Conservation (phyloP, 30 jellyfish, hydroid and myxozoan species). For the Nemopilema nomurai region DNA sequence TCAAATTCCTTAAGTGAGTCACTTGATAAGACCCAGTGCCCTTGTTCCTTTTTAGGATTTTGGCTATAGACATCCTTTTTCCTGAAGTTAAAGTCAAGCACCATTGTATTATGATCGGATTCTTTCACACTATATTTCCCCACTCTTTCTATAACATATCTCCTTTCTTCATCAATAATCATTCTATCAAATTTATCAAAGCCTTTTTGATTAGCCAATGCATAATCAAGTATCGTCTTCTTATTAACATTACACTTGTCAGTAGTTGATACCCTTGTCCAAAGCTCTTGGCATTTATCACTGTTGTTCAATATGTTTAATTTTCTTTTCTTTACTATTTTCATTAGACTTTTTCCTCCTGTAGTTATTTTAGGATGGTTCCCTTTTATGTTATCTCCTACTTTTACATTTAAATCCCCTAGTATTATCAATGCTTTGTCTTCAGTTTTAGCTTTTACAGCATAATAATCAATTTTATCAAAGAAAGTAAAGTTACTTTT, state of each 20-base stretch:
- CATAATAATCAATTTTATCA: slow-evolving; percentile 3
- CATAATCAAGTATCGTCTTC: slow-evolving; percentile 25
- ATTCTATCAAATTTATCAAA: slow-evolving; percentile 1
- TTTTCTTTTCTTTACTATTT: slow-evolving; percentile 7
- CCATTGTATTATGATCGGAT: slow-evolving; percentile 18
- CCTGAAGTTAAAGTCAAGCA: slow-evolving; percentile 18
- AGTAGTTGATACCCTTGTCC: not conserved
- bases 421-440: slow-evolving; percentile 4
- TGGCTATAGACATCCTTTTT: not conserved
- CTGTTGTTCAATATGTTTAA: slow-evolving; percentile 4
- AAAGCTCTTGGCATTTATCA: slow-evolving; percentile 13
- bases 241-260: not conserved
- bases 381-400: slow-evolving; percentile 2
- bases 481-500: slow-evolving; percentile 1
- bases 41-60: slow-evolving; percentile 4
- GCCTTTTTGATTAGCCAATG: slow-evolving; percentile 3
- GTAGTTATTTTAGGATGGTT: not conserved
- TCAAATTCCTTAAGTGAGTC: slow-evolving; percentile 17
- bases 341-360: slow-evolving; percentile 6
- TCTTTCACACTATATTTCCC: slow-evolving; percentile 13
- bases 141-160: slow-evolving; percentile 20
- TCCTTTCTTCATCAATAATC: slow-evolving; percentile 34
- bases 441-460: slow-evolving; percentile 3
- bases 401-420: slow-evolving; percentile 4
- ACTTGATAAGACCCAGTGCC: slow-evolving; percentile 13